Conservation (phyloP, 2,113 vertebrate species). For the Myotis brandtii region DNA sequence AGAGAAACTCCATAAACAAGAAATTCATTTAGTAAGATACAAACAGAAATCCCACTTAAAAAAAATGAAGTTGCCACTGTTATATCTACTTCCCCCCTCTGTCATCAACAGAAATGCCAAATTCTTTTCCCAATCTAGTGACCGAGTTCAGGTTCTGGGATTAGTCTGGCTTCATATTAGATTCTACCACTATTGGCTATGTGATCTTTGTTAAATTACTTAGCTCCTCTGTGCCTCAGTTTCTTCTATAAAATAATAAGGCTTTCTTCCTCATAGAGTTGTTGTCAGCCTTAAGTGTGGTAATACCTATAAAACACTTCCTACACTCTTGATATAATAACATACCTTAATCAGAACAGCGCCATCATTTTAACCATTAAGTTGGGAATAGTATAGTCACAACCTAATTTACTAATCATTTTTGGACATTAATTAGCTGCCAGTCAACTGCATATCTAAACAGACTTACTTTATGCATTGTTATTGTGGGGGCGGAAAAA, state of each 20-base stretch:
- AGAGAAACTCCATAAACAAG: conserved; percentile 24
- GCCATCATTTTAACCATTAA: neutral
- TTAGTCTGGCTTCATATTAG: neutral
- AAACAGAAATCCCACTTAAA: neutral
- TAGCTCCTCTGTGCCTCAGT: conserved; percentile 20
- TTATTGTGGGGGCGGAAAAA: neutral
- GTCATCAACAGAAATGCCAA: conserved; percentile 12
- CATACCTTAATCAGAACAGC: neutral
- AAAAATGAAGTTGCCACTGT: neutral
- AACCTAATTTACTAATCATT: conserved; percentile 29
- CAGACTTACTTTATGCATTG: neutral
- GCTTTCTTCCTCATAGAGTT: neutral
- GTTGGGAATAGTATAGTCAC: neutral
- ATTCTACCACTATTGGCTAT: conserved; percentile 8
- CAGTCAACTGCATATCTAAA: neutral
- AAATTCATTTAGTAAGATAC: conserved; percentile 22
- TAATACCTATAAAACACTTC: conserved; percentile 27
- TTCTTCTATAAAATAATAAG: conserved; percentile 18
- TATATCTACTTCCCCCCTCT: neutral
- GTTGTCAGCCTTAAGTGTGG: conserved; percentile 22
- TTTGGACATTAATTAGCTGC: conserved; percentile 41
- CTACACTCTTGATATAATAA: conserved; percentile 31
- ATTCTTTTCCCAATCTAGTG: neutral
- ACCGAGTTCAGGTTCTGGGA: conserved; percentile 35
- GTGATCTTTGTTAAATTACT: conserved; percentile 25